Evolutionary conservation across 2,888 invertebrate genomes (phyloP).

Genomic region (Silvanus unidentatus): DNA sequence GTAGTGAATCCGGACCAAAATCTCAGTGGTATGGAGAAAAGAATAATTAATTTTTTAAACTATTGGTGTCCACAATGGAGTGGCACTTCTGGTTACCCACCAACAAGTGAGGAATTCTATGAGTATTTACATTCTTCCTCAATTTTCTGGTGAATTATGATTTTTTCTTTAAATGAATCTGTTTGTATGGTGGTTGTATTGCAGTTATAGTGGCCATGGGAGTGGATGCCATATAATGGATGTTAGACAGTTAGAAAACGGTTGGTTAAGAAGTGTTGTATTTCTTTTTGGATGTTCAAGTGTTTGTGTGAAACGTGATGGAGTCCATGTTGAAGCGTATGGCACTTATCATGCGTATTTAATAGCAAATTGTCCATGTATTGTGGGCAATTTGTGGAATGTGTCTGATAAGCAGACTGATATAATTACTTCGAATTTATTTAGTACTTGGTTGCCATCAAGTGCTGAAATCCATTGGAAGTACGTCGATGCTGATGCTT

Average conservation of each 20-base stretch:
- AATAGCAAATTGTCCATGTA: slow-evolving; percentile 46
- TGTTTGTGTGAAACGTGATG: slow-evolving; percentile 42
- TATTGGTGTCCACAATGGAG: no score
- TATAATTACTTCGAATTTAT: slow-evolving; percentile 45
- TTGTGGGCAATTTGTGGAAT: slow-evolving; percentile 50
- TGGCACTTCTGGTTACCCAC: no score
- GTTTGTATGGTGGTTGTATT: slow-evolving; percentile 6
- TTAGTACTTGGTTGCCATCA: slow-evolving; percentile 48
- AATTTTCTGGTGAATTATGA: no score
- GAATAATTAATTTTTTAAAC: no score
- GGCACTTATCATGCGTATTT: slow-evolving; percentile 49
- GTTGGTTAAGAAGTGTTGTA: slow-evolving; percentile 53
- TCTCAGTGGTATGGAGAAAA: no score
- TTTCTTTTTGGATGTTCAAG: slow-evolving; percentile 64
- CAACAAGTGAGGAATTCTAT: no score
- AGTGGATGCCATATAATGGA: slow-evolving; percentile 57
- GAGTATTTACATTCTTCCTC: no score
- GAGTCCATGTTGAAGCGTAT: slow-evolving; percentile 47
- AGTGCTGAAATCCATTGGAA: slow-evolving; percentile 45
- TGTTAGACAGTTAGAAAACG: slow-evolving; percentile 51
- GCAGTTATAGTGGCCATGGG: slow-evolving; percentile 69
- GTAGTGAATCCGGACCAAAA: no score
- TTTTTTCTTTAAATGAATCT: no score
- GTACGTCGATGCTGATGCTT: slow-evolving; percentile 42
- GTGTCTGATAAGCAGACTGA: slow-evolving; percentile 51